Evolutionary conservation across 2,888 invertebrate species (phyloP), one percentile per base, ranked within the genome.

Genomic region (Copidosoma aretas): DNA sequence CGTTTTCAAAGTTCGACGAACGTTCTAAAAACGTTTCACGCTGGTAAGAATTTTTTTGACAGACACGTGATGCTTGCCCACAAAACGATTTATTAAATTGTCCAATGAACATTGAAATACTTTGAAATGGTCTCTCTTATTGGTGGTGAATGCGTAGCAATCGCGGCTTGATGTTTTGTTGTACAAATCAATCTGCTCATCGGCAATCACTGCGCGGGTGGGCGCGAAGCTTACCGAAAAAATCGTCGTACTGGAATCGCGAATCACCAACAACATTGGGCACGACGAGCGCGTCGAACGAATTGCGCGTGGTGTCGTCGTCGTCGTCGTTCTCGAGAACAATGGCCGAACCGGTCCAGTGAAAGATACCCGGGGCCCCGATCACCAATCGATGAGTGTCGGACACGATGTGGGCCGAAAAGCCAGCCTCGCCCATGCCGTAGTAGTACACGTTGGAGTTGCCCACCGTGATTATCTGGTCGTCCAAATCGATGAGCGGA

Each of bases 301-400:
- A n/a, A 15, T 52, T 5, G 43, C 4, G 43, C 4, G 14, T 15
- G 10, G 15, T 8, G n/a, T n/a, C n/a, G n/a, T n/a, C 32, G 8
- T 32, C 32, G 8, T 15, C 52, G 12, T 19, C 22, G 19, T 61
- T 41, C 5, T 24, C 19, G 8, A 67, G 46, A 3, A 79, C 60
- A 41, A 77, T 21, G 5, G 77, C 60, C 1, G 73, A 61, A 14
- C 84, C 84, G 46, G 72, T 75, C 82, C 81, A 83, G 56, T 77
- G 74, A 32, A 73, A 72, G 22, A 81, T 61, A 10, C 85, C 84
- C 3, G 84, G 84, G 64, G 79, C 79, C 10, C 85, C 85, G 15
- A 82, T 52, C 5, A 78, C 58, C 46, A 80, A 60, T 67, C 77
- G 68, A 21, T 69, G 56, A 5, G 51, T 41, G 12, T 72, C 53